phyloP scores from a whole-genome alignment of 2,888 invertebrate species.

The Gnatocerus cornutus region DNA sequence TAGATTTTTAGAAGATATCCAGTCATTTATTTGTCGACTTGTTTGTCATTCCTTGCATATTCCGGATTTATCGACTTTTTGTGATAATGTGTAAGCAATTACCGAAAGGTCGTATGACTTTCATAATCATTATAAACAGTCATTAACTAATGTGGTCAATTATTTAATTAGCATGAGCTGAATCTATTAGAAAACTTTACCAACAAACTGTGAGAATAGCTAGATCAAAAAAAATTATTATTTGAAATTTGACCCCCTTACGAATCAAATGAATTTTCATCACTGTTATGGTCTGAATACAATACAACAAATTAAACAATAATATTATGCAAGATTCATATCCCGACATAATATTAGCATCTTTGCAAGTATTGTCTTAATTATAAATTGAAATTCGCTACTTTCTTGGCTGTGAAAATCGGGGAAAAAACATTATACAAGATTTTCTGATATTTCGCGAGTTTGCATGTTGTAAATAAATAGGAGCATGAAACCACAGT shows the following conservation, averaged over 20 bases:
- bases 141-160: conserved; percentile 38
- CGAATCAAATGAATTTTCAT: conserved; percentile 21
- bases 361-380: conserved; percentile 1
- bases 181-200: too few relatives aligned
- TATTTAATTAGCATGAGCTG: conserved; percentile 23
- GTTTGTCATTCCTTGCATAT: conserved; percentile 43
- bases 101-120: conserved; percentile 36
- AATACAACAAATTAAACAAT: conserved; percentile 18
- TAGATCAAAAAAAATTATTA: conserved; percentile 1
- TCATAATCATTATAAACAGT: conserved; percentile 30
- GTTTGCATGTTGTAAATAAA: conserved; percentile 42
- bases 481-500: conserved; percentile 45
- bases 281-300: conserved; percentile 11
- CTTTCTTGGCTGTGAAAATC: conserved; percentile 7
- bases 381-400: conserved; percentile 13
- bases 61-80: conserved; percentile 30
- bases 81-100: conserved; percentile 35
- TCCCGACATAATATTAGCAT: conserved; percentile 19
- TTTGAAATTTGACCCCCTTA: conserved; percentile 1
- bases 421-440: conserved; percentile 24
- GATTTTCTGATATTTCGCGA: conserved; percentile 32
- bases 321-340: conserved; percentile 20
- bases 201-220: conserved; percentile 15
- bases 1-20: conserved; percentile 56
- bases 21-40: conserved; percentile 52